Base-by-base conservation (phyloP, 2,797 vertebrate genomes). In the Clarias fuscus region DNA sequence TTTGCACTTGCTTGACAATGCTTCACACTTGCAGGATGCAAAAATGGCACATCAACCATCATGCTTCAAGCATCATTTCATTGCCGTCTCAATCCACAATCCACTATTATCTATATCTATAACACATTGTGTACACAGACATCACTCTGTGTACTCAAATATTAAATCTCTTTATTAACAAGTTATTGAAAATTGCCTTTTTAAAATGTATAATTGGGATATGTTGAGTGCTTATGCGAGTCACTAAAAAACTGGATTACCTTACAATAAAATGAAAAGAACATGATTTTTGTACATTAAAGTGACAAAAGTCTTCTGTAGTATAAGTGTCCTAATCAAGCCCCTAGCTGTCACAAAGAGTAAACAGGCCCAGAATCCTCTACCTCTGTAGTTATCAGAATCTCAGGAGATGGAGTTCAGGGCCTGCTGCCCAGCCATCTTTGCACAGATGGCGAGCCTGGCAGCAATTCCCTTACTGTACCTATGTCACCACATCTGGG, bases 41-140 rank as follows among this genome's bases (percentile, higher is more conserved):
- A 56, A 72, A 70, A 86, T 76, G 64, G 86, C 71, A 43, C 43
- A 84, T 11, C 87, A 89, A 84, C 91, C 90, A 88, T 89, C 93
- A 91, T 92, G 90, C 94, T 94, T 95, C 93, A 93, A 95, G 94
- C 92, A 94, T 95, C 93, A 95, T 43, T 92, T 94, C 86, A 37
- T 91, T 90, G 91, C 92, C 91, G 89, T 67, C 13, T 24, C 30
- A 84, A 83, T n/a, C 22, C 14, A 43, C 59, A 43, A 24, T 91
- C 94, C 88, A 58, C 92, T 90, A 91, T 93, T 91, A 90, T 58
- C 13, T 17, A n/a, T n/a, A n/a, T n/a, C n/a, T 40, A 84, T 76
- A 79, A 76, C 24, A 58, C 24, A 40, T 76, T 58, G 43, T 17
- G 20, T 86, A 68, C 86, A 85, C 87, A 82, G 77, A 33, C 68